Evolutionary conservation across 2,113 vertebrate species (phyloP), one percentile per base, ranked within the genome.

Genomic region (Istiophorus platypterus): DNA sequence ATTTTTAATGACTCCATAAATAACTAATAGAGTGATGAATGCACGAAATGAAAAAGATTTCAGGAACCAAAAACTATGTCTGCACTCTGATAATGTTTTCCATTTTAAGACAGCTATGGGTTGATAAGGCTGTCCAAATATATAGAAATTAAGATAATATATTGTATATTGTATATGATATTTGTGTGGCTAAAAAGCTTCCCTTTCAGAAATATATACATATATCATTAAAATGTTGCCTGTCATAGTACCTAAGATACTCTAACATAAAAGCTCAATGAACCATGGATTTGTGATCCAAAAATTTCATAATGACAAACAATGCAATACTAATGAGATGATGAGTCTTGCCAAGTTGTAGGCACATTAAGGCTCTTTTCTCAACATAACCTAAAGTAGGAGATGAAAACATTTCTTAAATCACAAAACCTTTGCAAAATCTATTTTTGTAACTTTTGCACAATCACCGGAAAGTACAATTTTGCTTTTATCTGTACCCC

Each of bases 391-490:
- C 56, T 15, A 22, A 39, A 76, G 6, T 24, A 52, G 42, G 31
- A 67, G 18, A 26, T 61, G 0, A 51, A 61, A 24, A 34, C 11
- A 51, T 34, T 41, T 72, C 7, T 29, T 26, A 11, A 7, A 41
- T 27, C 6, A 42, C n/a, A 29, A 49, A 56, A 22, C n/a, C 11
- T 20, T 57, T 63, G 15, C 5, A 63, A 69, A 78, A 57, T 52
- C 24, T 41, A 26, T 54, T 24, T 73, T 49, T 7, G 29, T 26
- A 45, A 51, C 13, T 67, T 54, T 31, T 56, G 13, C 31, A 67
- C 52, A 80, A 61, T 68, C 52, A 64, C 4, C 64, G 18, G 13
- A 72, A 77, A 80, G 49, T 5, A 14, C 5, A 24, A 17, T 74
- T 62, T 45, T 8, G 1, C 26, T 80, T 72, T 37, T 41, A 58